Base-by-base conservation (phyloP, 2,113 vertebrate species). In the Arizona elegans region DNA sequence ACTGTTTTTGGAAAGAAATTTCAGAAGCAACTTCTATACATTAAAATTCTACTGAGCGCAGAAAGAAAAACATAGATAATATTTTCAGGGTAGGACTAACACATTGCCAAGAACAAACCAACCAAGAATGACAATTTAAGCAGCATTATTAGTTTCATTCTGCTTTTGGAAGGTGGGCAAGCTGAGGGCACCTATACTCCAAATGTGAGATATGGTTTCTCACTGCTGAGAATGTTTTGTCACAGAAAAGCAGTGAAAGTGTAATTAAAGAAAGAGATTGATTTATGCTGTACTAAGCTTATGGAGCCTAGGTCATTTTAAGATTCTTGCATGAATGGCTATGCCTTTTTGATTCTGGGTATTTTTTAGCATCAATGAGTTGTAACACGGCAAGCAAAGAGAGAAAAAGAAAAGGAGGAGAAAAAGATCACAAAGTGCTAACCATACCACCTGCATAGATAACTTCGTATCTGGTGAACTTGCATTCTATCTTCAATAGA, bases 241-340 rank as follows among this genome's bases (percentile, higher is more conserved):
- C 50, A 13, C 33, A 8, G 13, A 92, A 92, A 92, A 62, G 58
- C 81, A 89, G 90, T 29, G 29, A 24, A 90, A 33, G 17, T 70
- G 24, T 47, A 81, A 88, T 89, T 92, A 53, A 23, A 47, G 19
- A 56, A 53, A 7, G 26, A 59, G 43, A 89, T 85, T 81, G 90
- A 90, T 86, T 54, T 59, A 93, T 93, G 90, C 59, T 86, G 75
- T 87, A 62, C 13, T 17, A 62, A 89, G 33, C 87, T 86, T 90
- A 91, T 92, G 70, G 75, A 90, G 55, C 87, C 87, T n/a, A 26
- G 23, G 50, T 59, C 65, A 94, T 90, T 90, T 92, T 90, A 90
- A 92, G 88, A 33, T 38, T 47, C 50, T 38, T 19, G 56, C 55
- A 23, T 86, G 91, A 33, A 86, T 92, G 75, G 53, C 17, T 13